Evolutionary conservation across 37 sponge, comb jelly and placozoan species (phyloP), one percentile per base, ranked within the genome.

Genomic region (Agelas oroides): DNA sequence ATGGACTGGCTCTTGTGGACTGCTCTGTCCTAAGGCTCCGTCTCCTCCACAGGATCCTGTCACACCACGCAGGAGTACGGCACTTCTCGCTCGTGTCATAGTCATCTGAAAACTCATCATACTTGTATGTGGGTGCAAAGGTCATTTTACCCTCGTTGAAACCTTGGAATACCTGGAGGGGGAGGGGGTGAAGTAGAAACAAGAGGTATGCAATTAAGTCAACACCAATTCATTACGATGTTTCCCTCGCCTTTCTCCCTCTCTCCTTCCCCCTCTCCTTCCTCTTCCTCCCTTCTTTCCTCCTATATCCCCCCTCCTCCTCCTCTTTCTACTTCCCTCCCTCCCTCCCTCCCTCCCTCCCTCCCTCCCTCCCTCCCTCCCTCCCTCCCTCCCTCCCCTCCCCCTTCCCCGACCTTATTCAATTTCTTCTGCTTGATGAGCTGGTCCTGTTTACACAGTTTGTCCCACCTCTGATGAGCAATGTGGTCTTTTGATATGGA

Each of bases 121-220:
- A 99, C 66, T 99, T 99, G 91, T 95, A 99, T 46, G 99, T 99
- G 25, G 99, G 99, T n/a, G 94, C 91, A 89, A 99, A 99, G 53
- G 70, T 79, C 39, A 95, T 63, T 0, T 70, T 80, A 23, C 99
- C 99, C 71, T 99, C 99, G 62, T 83, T 56, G 69, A 84, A 99
- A 17, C 97, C 97, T 77, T 90, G 81, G 60, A 97, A 99, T 11
- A 92, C 95, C 96, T 95, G 63, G 2, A 74, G n/a, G 17, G 19
- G 36, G 34, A 19, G 33, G 71, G 27, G 53, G 23, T 59, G 85
- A 40, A 11, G 39, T 17, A 12, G 16, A 35, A 15, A 64, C 63
- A 20, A 57, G 59, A 16, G 11, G 64, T 11, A 62, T 73, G 25
- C 30, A 40, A 1, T 17, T 55, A 73, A 8, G 3, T 46, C 46